phyloP scores from a whole-genome alignment of 2,888 invertebrate species.

The Oxyteleia sp. region DNA sequence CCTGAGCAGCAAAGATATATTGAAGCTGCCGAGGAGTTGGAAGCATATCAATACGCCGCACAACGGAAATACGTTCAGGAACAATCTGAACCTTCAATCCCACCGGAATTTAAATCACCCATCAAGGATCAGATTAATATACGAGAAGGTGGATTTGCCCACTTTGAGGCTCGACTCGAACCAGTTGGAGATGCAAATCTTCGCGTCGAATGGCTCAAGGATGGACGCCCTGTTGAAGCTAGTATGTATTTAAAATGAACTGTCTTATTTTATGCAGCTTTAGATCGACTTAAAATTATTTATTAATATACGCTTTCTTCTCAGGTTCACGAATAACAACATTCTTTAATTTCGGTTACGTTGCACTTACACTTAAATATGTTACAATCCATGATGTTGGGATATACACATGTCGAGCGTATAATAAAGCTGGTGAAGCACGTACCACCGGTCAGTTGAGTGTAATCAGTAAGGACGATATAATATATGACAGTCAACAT shows the following conservation, averaged over 20 bases:
- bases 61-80: slow-evolving; percentile 94
- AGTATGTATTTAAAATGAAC: slow-evolving; percentile 88
- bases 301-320: not conserved
- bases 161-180: slow-evolving; percentile 98
- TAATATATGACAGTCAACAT: slow-evolving; percentile 96
- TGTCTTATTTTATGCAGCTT: too few species aligned
- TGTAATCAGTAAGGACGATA: slow-evolving; percentile 95
- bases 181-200: slow-evolving; percentile 97
- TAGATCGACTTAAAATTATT: not conserved
- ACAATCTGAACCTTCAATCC: slow-evolving; percentile 92
- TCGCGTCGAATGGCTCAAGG: slow-evolving; percentile 97
- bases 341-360: slow-evolving; percentile 98
- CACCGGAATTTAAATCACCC: slow-evolving; percentile 96
- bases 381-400: slow-evolving; percentile 97
- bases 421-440: slow-evolving; percentile 95
- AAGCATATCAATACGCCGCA: slow-evolving; percentile 95
- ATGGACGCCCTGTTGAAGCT: slow-evolving; percentile 96
- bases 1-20: slow-evolving; percentile 97
- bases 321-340: slow-evolving; percentile 95
- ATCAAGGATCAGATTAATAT: slow-evolving; percentile 95
- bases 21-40: slow-evolving; percentile 96
- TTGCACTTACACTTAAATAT: slow-evolving; percentile 97
- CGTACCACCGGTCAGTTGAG: slow-evolving; percentile 94
- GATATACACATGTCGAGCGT: slow-evolving; percentile 95
- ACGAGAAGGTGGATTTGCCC: slow-evolving; percentile 97